phyloP scores from a whole-genome alignment of 2,113 vertebrate genomes.

The Salvelinus sp. region DNA sequence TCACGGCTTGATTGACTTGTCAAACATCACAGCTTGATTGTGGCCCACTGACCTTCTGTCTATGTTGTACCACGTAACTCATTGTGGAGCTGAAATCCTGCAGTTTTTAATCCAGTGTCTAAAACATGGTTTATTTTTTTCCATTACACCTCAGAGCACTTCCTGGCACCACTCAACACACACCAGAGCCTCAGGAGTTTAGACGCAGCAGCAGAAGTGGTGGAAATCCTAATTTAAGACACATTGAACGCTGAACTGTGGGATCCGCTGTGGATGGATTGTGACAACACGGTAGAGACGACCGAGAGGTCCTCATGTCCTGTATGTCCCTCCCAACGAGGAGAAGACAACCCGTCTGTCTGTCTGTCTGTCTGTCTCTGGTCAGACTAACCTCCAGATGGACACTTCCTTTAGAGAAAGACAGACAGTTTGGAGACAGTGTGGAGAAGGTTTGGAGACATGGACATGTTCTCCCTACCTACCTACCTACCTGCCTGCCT shows the following conservation, averaged over 20 bases:
- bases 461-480: too few relatives aligned
- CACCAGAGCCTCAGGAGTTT: conserved; percentile 36
- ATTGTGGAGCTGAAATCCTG: not conserved
- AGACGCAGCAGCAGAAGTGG: conserved; percentile 52
- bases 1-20: too few relatives aligned
- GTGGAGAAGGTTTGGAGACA: too few relatives aligned
- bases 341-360: conserved; percentile 1
- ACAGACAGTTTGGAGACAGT: not conserved
- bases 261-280: not conserved
- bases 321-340: not conserved
- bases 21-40: too few relatives aligned
- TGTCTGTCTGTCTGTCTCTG: not conserved
- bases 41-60: not conserved
- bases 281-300: not conserved
- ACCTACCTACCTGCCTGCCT: too few relatives aligned
- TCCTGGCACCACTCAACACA: conserved; percentile 31
- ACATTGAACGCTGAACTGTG: not conserved
- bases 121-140: conserved; percentile 31
- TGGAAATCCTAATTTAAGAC: conserved; percentile 78
- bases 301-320: conserved; percentile 1
- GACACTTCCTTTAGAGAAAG: not conserved
- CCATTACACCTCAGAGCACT: conserved; percentile 45
- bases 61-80: not conserved
- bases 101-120: conserved; percentile 8
- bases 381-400: not conserved